A percentile compares a stretch with the other conserved stretches of the same genome.
These are phyloP conservation scores for Drosophila suzukii DNA, from an alignment of 1,140 invertebrate species.

Conservation along the genomic window DNA sequence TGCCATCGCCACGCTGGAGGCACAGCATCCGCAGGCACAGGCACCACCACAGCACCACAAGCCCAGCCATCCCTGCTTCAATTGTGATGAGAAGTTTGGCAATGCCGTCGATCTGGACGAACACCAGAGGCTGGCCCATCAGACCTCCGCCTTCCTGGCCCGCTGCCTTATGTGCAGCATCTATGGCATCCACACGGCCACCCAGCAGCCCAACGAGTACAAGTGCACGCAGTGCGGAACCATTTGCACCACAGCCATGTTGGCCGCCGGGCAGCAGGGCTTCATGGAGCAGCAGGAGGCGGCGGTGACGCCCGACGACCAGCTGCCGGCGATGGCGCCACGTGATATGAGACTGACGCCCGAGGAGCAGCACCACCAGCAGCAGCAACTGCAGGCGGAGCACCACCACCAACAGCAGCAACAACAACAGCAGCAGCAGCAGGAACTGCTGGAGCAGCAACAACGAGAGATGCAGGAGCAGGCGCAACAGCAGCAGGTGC, in stretches of 20 bases:
- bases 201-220: slow-evolving; percentile 80
- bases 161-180: slow-evolving; percentile 76
- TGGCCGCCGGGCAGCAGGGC: slow-evolving; percentile 70
- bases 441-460: slow-evolving; percentile 56
- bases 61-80: slow-evolving; percentile 68
- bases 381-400: slow-evolving; percentile 54
- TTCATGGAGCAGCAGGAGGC: slow-evolving; percentile 80
- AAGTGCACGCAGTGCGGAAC: slow-evolving; percentile 79
- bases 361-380: slow-evolving; percentile 75
- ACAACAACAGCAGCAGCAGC: slow-evolving; percentile 46
- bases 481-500: slow-evolving; percentile 49
- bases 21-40: slow-evolving; percentile 34
- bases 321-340: slow-evolving; percentile 75
- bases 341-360: slow-evolving; percentile 83
- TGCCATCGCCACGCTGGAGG: slow-evolving; percentile 60
- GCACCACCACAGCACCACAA: slow-evolving; percentile 60
- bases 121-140: slow-evolving; percentile 76
- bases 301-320: slow-evolving; percentile 73
- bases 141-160: slow-evolving; percentile 72
- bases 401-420: slow-evolving; percentile 54
- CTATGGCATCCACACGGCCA: slow-evolving; percentile 73
- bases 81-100: slow-evolving; percentile 81
- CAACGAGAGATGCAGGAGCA: slow-evolving; percentile 53
- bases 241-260: slow-evolving; percentile 68
- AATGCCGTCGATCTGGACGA: slow-evolving; percentile 74